Base-by-base conservation (phyloP, 2,797 vertebrate genomes). In the Hippopotamyrus pictus region DNA sequence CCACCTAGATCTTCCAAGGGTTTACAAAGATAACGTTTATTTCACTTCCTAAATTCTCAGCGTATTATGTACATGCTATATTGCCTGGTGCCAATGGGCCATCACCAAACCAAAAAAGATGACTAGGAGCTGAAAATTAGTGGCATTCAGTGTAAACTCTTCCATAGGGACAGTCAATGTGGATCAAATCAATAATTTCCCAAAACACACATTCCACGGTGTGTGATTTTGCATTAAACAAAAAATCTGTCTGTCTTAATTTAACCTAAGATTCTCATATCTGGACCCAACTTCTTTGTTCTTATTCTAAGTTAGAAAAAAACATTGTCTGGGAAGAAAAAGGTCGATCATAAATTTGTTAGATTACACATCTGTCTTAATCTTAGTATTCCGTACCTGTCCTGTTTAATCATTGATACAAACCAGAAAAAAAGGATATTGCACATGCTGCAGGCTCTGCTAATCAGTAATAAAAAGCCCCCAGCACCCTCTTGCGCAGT, bases 41-140 rank as follows among this genome's bases (percentile, higher is more conserved):
- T 65, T 46, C 73, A 44, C 79, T 46, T 17, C 50, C n/a, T 83
- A 44, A 76, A 89, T 54, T 8, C 41, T 48, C 62, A 76, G 12
- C 5, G 19, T 44, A 86, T 89, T 86, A 53, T 19, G 8, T 65
- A 73, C 46, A 5, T 33, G 29, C 7, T 12, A 62, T 62, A 37
- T 53, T 62, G 37, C 46, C 85, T 86, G 17, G 50, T 69, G 83
- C 84, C 37, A 89, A 50, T 59, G 89, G 65, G 46, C 83, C 44
- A 17, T 73, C 48, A 46, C 33, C 84, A 89, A 89, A 76, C 89
- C 59, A 87, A 87, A 86, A 54, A 53, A n/a, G 59, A 59, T 57
- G 8, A 84, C 2, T 8, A 57, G 51, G 50, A 22, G 51, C 37
- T 46, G 19, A 82, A 82, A 82, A 82, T 82, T 46, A 53, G 37